These are phyloP conservation scores for Tenthredo livida DNA, from an alignment of 2,888 invertebrate genomes.

Conservation along the genomic window DNA sequence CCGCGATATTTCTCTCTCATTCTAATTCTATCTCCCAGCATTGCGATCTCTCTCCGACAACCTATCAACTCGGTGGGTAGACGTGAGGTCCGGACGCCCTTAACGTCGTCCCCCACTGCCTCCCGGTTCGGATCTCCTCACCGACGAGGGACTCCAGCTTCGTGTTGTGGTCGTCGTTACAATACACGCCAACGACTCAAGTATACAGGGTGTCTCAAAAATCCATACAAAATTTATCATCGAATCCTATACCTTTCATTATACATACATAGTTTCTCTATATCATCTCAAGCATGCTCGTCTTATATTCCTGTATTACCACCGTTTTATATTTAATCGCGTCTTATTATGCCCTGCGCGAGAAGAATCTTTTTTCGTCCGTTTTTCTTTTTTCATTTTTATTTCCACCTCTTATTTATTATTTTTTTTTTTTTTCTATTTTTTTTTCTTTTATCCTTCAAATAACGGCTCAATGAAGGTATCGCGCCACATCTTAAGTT, in stretches of 20 bases:
- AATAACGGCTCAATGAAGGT: conserved; percentile 19
- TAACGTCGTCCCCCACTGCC: conserved; percentile 59
- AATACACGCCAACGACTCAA: conserved; percentile 66
- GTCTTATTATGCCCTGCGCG: neutral
- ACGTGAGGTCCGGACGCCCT: conserved; percentile 73
- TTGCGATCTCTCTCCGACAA: conserved; percentile 69
- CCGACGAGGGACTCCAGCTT: conserved; percentile 74
- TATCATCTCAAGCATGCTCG: neutral
- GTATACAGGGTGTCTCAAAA: conserved; percentile 72
- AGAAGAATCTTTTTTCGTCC: neutral
- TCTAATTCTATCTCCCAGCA: conserved; percentile 75
- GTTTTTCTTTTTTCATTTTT: neutral
- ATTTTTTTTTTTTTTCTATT: neutral
- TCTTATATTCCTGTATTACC: neutral
- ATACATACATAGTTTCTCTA: neutral
- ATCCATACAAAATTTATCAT: neutral
- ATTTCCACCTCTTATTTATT: too few species aligned
- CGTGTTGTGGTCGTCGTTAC: conserved; percentile 72
- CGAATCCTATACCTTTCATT: neutral
- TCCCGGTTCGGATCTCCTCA: conserved; percentile 70
- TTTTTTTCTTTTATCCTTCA: neutral
- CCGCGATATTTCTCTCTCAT: conserved; percentile 65
- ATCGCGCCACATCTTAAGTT: conserved; percentile 11
- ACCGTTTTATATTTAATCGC: neutral
- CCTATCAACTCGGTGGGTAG: conserved; percentile 77